These are phyloP conservation scores for Smithornis capensis DNA, from an alignment of 2,113 vertebrate genomes.

Conservation along the genomic window DNA sequence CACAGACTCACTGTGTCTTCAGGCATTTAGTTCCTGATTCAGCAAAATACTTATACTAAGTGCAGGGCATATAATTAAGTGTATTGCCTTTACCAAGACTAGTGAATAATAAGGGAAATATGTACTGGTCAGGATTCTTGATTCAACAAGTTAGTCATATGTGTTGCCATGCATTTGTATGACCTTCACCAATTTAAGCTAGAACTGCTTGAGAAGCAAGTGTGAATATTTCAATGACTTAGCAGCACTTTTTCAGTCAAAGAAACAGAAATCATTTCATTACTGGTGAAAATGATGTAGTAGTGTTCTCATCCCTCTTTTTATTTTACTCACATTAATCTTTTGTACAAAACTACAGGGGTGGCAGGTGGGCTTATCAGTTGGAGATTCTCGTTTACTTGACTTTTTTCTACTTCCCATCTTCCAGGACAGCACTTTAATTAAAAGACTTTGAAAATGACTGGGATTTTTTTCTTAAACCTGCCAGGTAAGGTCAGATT, in stretches of 20 bases:
- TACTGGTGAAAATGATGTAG: neutral
- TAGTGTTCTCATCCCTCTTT: neutral
- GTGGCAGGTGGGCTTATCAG: neutral
- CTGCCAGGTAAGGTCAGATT: neutral
- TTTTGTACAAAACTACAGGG: neutral
- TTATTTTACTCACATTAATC: neutral
- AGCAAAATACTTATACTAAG: neutral
- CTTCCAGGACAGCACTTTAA: neutral
- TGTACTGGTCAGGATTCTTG: neutral
- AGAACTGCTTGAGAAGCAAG: neutral
- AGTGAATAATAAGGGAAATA: neutral
- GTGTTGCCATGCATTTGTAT: neutral
- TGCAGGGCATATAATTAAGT: neutral
- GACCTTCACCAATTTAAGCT: neutral
- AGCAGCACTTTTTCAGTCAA: neutral
- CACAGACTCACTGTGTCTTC: neutral
- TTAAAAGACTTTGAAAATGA: neutral
- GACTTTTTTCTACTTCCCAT: neutral
- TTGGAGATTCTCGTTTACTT: neutral
- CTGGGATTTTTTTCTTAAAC: neutral
- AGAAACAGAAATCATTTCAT: neutral
- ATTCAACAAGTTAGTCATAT: neutral
- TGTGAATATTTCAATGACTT: neutral
- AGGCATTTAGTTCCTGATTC: neutral
- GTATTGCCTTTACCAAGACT: neutral